Evolutionary conservation across 2,113 vertebrate genomes (phyloP).

Genomic region (Penelope pileata): DNA sequence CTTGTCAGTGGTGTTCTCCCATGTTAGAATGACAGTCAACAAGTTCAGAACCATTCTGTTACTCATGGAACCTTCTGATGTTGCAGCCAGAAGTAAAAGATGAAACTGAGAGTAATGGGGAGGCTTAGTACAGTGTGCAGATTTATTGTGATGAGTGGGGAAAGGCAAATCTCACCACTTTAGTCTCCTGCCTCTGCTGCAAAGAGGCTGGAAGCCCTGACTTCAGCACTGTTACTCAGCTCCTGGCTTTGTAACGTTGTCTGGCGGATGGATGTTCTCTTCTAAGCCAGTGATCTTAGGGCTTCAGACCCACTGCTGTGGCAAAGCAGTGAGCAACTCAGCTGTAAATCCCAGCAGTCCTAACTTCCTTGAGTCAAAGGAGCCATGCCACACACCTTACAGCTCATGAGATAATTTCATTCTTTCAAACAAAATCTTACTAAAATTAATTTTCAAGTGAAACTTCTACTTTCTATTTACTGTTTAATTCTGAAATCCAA

Average conservation of each 20-base stretch:
- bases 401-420: not conserved
- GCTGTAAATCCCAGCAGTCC: not conserved
- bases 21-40: not conserved
- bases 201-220: not conserved
- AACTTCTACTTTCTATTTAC: not conserved
- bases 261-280: not conserved
- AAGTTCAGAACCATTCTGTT: not conserved
- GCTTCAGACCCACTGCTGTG: not conserved
- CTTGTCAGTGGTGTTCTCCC: not conserved
- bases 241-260: not conserved
- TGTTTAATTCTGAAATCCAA: not conserved
- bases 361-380: not conserved
- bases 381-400: not conserved
- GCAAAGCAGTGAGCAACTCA: not conserved
- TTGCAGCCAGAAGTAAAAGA: not conserved
- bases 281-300: fast-evolving
- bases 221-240: not conserved
- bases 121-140: not conserved
- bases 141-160: not conserved
- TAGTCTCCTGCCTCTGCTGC: not conserved
- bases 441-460: not conserved
- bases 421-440: not conserved
- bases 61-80: not conserved
- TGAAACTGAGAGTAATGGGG: not conserved
- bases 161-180: not conserved